These are phyloP conservation scores for Aptenodytes patagonicus DNA, from an alignment of 2,113 vertebrate genomes.

Conservation along the genomic window DNA sequence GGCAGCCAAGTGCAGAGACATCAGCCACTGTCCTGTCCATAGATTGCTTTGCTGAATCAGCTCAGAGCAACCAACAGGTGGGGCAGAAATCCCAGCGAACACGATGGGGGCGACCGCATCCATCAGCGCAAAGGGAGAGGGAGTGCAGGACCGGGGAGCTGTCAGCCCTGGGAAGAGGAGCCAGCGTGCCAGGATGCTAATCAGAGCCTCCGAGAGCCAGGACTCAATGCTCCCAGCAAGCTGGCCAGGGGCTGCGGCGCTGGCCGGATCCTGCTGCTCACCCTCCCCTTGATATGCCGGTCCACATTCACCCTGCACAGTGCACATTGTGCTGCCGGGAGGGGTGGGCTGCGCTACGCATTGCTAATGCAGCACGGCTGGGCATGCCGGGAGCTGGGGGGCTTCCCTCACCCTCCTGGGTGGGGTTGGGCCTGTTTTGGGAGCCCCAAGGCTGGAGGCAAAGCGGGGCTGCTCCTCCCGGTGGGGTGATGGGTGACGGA, in stretches of 20 bases:
- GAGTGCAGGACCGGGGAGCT: neutral
- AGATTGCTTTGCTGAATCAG: neutral
- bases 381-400: neutral
- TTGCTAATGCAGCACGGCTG: rapidly evolving
- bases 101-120: rapidly evolving
- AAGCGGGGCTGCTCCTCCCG: neutral
- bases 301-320: neutral
- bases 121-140: neutral
- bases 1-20: neutral
- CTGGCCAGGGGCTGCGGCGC: rapidly evolving
- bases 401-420: neutral
- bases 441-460: neutral
- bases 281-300: neutral
- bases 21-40: neutral
- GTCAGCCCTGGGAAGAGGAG: neutral
- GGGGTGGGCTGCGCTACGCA: too few relatives aligned
- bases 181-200: neutral
- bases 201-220: neutral
- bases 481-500: neutral
- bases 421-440: rapidly evolving
- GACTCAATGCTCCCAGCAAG: rapidly evolving
- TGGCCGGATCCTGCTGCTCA: neutral
- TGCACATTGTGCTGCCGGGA: rapidly evolving
- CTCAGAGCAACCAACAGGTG: neutral
- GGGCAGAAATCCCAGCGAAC: neutral